Evolutionary conservation across 30 jellyfish, hydroid and myxozoan genomes (phyloP).

Genomic region (Hydractinia echinata): DNA sequence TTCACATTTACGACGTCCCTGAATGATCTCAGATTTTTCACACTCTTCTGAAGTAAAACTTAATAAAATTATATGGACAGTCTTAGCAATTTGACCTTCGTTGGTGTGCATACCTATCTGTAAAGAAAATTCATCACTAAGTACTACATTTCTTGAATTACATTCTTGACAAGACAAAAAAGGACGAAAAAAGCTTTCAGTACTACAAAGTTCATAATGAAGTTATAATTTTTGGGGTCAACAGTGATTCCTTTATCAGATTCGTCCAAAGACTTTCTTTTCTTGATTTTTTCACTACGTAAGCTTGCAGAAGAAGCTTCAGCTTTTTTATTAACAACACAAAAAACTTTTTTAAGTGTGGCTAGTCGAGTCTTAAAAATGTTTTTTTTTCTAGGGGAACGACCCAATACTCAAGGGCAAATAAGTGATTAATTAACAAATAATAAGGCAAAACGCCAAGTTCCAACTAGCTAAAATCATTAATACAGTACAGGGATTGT

Average conservation of each 20-base stretch:
- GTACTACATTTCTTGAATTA: conserved; percentile 24
- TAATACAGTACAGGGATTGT: too few relatives aligned
- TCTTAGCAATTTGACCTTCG: conserved; percentile 1
- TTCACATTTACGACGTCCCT: conserved; percentile 4
- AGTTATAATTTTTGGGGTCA: conserved; percentile 12
- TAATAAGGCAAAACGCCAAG: too few relatives aligned
- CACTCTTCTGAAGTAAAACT: conserved; percentile 8
- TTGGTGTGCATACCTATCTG: conserved; percentile 23
- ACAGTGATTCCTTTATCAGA: conserved; percentile 22
- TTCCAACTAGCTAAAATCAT: too few relatives aligned
- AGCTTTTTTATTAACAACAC: neutral
- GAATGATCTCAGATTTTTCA: conserved; percentile 16
- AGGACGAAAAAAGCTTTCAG: conserved; percentile 9
- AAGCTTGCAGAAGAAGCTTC: conserved; percentile 10
- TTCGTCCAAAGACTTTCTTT: conserved; percentile 17
- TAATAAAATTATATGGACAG: neutral
- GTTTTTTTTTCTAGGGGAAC: neutral
- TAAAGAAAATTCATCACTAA: conserved; percentile 22
- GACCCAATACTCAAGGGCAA: neutral
- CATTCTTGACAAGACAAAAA: conserved; percentile 12
- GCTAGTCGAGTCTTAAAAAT: neutral
- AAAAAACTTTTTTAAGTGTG: neutral
- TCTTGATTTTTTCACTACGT: conserved; percentile 28
- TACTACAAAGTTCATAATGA: conserved; percentile 5
- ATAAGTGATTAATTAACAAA: too few relatives aligned